Evolutionary conservation across 2,888 invertebrate genomes (phyloP).

Genomic region (Serripes groenlandicus): DNA sequence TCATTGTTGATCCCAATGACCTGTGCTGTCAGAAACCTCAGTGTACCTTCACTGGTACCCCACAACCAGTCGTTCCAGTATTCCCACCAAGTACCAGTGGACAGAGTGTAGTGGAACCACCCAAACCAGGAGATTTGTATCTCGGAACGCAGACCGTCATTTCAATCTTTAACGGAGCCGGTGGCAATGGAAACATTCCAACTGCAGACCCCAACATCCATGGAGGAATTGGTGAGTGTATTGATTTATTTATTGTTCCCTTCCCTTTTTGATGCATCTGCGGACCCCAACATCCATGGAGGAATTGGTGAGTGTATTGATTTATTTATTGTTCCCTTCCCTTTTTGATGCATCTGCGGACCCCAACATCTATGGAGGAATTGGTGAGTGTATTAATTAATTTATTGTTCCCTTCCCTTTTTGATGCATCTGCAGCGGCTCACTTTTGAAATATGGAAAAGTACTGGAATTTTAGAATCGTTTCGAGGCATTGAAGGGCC

Average conservation of each 20-base stretch:
- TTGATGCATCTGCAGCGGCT: too few species aligned
- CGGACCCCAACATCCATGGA: slow-evolving; percentile 49
- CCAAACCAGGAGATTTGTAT: slow-evolving; percentile 68
- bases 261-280: too few species aligned
- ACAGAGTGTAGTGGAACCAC: slow-evolving; percentile 73
- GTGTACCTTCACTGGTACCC: slow-evolving; percentile 72
- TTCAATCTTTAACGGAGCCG: slow-evolving; percentile 60
- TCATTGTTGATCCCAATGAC: slow-evolving; percentile 73
- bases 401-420: too few species aligned
- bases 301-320: slow-evolving; percentile 77
- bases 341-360: slow-evolving; percentile 65
- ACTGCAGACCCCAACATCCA: slow-evolving; percentile 49
- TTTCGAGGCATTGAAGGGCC: too few species aligned
- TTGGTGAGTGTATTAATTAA: too few species aligned
- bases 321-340: too few species aligned
- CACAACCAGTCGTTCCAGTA: slow-evolving; percentile 70
- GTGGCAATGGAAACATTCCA: slow-evolving; percentile 58
- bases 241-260: too few species aligned
- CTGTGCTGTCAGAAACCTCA: slow-evolving; percentile 75
- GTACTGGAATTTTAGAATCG: too few species aligned
- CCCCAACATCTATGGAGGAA: slow-evolving; percentile 58
- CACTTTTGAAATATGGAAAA: too few species aligned
- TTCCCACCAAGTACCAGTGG: slow-evolving; percentile 70
- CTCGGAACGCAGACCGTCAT: slow-evolving; percentile 66
- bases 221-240: slow-evolving; percentile 75